These are phyloP conservation scores for Beris chalybata DNA, from an alignment of 2,888 invertebrate species.

Conservation along the genomic window DNA sequence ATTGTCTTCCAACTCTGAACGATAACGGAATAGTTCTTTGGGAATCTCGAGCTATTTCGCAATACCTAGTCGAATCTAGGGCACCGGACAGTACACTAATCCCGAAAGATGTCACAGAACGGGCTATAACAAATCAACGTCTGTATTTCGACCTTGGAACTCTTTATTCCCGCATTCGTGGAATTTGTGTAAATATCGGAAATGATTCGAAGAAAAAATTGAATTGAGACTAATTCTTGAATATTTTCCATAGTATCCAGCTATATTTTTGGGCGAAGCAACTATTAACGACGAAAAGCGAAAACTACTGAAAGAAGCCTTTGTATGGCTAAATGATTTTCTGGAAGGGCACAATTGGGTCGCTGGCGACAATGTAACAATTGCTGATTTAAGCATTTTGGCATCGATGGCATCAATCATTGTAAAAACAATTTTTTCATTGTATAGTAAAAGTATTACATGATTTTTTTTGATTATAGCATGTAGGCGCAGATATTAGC, in stretches of 20 bases:
- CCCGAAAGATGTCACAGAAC: slow-evolving; percentile 61
- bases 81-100: slow-evolving; percentile 60
- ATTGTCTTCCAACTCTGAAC: slow-evolving; percentile 68
- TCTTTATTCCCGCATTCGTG: slow-evolving; percentile 65
- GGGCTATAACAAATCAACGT: slow-evolving; percentile 65
- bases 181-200: slow-evolving; percentile 60
- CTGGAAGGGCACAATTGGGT: slow-evolving; percentile 52
- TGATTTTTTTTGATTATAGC: slow-evolving; percentile 25
- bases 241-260: slow-evolving; percentile 60
- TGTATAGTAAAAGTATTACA: neutral
- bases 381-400: slow-evolving; percentile 56
- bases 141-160: slow-evolving; percentile 66
- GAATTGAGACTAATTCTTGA: neutral
- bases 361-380: slow-evolving; percentile 55
- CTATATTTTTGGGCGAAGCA: slow-evolving; percentile 62
- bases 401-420: slow-evolving; percentile 54
- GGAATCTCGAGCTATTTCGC: slow-evolving; percentile 69
- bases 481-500: slow-evolving; percentile 39
- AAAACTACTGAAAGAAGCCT: slow-evolving; percentile 61
- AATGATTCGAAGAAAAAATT: neutral
- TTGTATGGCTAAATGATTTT: slow-evolving; percentile 56
- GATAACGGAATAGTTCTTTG: slow-evolving; percentile 68
- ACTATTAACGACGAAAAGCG: slow-evolving; percentile 60
- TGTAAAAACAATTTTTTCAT: slow-evolving; percentile 41
- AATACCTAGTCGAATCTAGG: slow-evolving; percentile 65